A percentile compares a stretch with the other conserved stretches of the same genome.
These are phyloP conservation scores for Diaprepes abbreviatus DNA, from an alignment of 2,888 invertebrate genomes.

Conservation along the genomic window DNA sequence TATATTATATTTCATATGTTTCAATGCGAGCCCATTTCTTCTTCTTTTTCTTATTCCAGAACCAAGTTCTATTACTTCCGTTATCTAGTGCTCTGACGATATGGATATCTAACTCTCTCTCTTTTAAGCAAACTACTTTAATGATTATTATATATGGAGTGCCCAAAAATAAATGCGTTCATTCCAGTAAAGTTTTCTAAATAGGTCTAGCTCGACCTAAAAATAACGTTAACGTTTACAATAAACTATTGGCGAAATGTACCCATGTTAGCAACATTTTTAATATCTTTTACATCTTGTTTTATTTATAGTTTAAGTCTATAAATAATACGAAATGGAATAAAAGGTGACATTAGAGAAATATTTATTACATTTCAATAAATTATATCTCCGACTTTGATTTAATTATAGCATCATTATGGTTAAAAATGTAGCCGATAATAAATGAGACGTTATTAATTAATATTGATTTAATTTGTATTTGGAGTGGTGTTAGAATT, in stretches of 20 bases:
- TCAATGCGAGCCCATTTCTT: too few relatives aligned
- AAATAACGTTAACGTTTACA: not conserved
- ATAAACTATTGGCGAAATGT: not conserved
- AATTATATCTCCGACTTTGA: not conserved
- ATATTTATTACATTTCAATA: not conserved
- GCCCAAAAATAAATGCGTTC: too few relatives aligned
- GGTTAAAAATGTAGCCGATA: not conserved
- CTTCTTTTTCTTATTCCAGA: too few relatives aligned
- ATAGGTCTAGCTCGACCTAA: too few relatives aligned
- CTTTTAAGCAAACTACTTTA: too few relatives aligned
- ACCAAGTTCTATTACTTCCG: too few relatives aligned
- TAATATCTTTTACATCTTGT: not conserved
- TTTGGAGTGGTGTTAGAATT: not conserved
- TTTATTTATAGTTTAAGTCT: slow-evolving; percentile 11
- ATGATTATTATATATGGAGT: too few relatives aligned
- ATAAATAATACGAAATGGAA: slow-evolving; percentile 3
- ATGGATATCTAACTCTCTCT: too few relatives aligned
- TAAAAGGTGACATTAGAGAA: slow-evolving; percentile 9
- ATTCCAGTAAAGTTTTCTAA: too few relatives aligned
- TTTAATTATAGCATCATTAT: slow-evolving; percentile 6
- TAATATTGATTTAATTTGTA: not conserved
- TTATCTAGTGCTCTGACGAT: too few relatives aligned
- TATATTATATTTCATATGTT: too few relatives aligned
- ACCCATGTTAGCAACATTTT: not conserved
- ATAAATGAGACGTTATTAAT: not conserved